Evolutionary conservation across 2,113 vertebrate genomes (phyloP).

Genomic region (Panthera leo): DNA sequence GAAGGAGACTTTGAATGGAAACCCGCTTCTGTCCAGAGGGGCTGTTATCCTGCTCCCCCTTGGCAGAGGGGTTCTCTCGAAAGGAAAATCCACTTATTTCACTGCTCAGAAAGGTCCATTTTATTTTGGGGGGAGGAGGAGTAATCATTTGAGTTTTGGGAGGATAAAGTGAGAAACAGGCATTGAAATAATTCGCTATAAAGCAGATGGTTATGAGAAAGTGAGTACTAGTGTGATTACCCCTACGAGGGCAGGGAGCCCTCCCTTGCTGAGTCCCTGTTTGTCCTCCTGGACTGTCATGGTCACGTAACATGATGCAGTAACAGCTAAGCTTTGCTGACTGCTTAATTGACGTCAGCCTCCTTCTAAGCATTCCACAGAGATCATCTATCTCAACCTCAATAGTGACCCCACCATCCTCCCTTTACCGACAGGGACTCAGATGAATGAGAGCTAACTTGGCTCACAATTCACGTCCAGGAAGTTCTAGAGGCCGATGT

Average conservation of each 20-base stretch:
- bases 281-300: no score
- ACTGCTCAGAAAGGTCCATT: not conserved
- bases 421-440: not conserved
- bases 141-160: not conserved
- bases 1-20: not conserved
- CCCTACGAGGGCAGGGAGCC: not conserved
- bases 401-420: not conserved
- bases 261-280: not conserved
- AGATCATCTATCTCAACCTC: not conserved
- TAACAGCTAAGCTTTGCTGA: not conserved
- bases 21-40: not conserved
- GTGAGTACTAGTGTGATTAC: not conserved
- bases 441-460: not conserved
- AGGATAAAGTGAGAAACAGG: not conserved
- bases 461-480: fast-evolving
- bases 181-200: not conserved
- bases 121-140: not conserved
- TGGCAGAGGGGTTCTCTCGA: not conserved
- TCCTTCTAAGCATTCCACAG: not conserved
- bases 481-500: not conserved
- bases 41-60: not conserved
- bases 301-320: no score
- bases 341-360: not conserved
- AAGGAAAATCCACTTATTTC: not conserved
- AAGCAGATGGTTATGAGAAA: not conserved